A percentile compares a stretch with the other conserved stretches of the same genome.
Conservation (phyloP, 1,140 invertebrate species). For the Sarcophaga bullata region DNA sequence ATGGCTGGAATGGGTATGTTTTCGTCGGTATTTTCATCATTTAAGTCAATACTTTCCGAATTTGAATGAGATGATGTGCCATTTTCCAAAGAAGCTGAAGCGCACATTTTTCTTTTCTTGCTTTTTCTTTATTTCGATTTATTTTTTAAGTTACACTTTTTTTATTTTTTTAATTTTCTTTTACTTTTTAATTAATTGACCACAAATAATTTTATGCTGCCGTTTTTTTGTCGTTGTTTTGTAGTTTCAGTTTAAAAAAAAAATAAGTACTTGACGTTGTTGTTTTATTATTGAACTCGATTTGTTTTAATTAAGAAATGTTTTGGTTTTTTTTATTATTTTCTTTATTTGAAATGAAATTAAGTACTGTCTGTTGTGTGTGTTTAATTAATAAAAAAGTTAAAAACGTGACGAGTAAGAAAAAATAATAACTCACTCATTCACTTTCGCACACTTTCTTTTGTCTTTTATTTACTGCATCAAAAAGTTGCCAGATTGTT, state of each 20-base stretch:
- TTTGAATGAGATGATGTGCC: background rate
- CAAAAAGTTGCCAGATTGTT: background rate
- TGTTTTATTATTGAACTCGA: no score
- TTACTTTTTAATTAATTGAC: no score
- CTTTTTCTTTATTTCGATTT: background rate
- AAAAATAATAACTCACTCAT: conserved; percentile 3
- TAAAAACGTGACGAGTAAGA: conserved; percentile 15
- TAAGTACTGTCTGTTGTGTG: conserved; percentile 26
- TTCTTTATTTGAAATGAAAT: conserved; percentile 12
- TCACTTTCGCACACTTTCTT: background rate
- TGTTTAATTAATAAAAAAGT: conserved; percentile 32
- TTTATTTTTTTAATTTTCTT: background rate
- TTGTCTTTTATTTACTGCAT: background rate
- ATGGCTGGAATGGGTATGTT: conserved; percentile 20
- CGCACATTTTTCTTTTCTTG: conserved; percentile 20
- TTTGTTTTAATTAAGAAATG: background rate
- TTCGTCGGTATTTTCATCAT: background rate
- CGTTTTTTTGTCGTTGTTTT: no score
- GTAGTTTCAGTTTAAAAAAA: background rate
- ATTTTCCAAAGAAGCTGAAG: conserved; percentile 7
- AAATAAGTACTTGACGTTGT: background rate
- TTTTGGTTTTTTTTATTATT: background rate
- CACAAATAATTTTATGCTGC: no score
- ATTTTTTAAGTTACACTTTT: conserved; percentile 25
- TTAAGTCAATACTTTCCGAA: conserved; percentile 6